Evolutionary conservation across 2,113 vertebrate genomes (phyloP), one percentile per base, ranked within the genome.

Genomic region (Hippocampus zosterae): DNA sequence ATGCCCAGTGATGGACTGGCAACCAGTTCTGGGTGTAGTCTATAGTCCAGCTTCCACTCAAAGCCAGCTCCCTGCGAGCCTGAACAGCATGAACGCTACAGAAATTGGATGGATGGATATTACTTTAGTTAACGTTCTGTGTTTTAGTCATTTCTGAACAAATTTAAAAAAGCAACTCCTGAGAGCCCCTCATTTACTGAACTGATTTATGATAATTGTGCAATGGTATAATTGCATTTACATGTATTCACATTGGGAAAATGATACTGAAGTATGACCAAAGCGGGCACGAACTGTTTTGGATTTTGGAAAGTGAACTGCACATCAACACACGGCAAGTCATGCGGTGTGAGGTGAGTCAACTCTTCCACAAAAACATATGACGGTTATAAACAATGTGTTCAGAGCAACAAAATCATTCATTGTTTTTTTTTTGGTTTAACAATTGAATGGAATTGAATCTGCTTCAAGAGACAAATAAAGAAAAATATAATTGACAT

Each of bases 401-500:
- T 16, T 74, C 56, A 75, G 15, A 70, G 61, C 57, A 76, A 74
- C 72, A 81, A 68, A 67, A 78, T 69, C 67, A 67, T 33, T 78
- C 61, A 69, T 23, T 25, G 59, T 65, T 73, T 52, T 16, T 37
- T 37, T 37, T 37, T 5, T 37, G 5, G 0, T 37, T 8, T 18
- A 37, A 37, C 52, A 52, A 52, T 5, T 13, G 19, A 67, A 67
- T 52, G 77, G 70, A 69, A 84, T 80, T 76, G 84, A 81, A 88
- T 77, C 79, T 73, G 74, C 77, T 85, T 85, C 79, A 70, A 68
- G 65, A 78, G 87, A 86, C 85, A 87, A 86, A 84, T 82, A 75
- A 67, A 74, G 70, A 81, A 79, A 85, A 83, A 84, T 76, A 74
- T 67, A 68, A 82, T 68, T 87, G 87, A 87, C 85, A 81, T 89